phyloP scores from a whole-genome alignment of 2,888 invertebrate species.

The Buathra laborator region DNA sequence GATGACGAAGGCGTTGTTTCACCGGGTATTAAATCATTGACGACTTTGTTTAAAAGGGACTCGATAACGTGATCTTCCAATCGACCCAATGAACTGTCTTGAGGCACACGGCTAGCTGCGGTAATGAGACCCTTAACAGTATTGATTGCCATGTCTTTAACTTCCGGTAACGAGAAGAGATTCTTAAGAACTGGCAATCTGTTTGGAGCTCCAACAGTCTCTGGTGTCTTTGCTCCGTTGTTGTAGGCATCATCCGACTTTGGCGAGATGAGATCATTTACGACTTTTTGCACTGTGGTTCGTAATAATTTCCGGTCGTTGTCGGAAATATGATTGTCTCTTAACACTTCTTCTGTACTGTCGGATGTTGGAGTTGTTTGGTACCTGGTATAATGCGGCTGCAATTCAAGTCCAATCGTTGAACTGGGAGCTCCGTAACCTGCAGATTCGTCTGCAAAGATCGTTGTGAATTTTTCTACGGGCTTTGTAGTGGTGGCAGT shows the following conservation, averaged over 20 bases:
- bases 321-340: constrained; percentile 31
- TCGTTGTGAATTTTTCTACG: not conserved
- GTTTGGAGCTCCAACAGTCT: constrained; percentile 55
- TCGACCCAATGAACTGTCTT: constrained; percentile 39
- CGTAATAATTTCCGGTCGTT: constrained; percentile 64
- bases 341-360: not conserved
- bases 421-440: not conserved
- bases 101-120: constrained; percentile 37
- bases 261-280: constrained; percentile 75
- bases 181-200: constrained; percentile 72
- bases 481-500: not conserved
- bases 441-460: not conserved
- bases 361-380: not conserved
- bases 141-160: constrained; percentile 73
- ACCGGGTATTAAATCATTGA: constrained; percentile 30
- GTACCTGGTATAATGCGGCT: not conserved
- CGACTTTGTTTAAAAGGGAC: constrained; percentile 48
- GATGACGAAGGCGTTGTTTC: constrained; percentile 21
- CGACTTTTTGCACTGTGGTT: constrained; percentile 73
- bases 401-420: not conserved
- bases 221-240: constrained; percentile 44
- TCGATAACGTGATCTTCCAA: constrained; percentile 63
- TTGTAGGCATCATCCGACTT: constrained; percentile 43
- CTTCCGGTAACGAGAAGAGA: constrained; percentile 73
- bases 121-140: constrained; percentile 71